Evolutionary conservation across 2,797 vertebrate species (phyloP).

Genomic region (Myoxocephalus aenaeus): DNA sequence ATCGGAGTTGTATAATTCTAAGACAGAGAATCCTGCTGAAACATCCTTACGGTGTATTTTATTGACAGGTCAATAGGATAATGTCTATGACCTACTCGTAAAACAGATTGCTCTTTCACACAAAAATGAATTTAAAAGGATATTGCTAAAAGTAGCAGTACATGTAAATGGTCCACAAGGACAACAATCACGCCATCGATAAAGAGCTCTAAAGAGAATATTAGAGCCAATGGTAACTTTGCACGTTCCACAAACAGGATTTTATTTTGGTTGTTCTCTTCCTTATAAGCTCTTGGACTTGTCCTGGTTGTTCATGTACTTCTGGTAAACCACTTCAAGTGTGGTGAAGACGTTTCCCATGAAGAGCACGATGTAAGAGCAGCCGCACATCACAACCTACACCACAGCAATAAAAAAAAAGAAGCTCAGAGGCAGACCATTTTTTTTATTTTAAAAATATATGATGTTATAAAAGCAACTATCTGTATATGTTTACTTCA

Average conservation of each 20-base stretch:
- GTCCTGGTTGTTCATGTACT: constrained; percentile 89
- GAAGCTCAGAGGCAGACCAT: neutral
- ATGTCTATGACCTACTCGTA: neutral
- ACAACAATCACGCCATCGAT: constrained; percentile 1
- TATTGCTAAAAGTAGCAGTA: neutral
- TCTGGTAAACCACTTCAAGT: constrained; percentile 93
- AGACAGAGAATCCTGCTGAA: neutral
- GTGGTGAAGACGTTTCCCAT: constrained; percentile 96
- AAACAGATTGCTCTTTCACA: neutral
- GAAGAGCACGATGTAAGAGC: constrained; percentile 94
- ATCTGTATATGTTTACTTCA: neutral
- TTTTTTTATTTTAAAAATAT: neutral
- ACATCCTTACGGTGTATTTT: neutral
- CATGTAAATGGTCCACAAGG: constrained; percentile 9
- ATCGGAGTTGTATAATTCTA: neutral
- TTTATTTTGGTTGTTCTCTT: constrained; percentile 7
- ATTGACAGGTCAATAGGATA: neutral
- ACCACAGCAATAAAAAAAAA: neutral
- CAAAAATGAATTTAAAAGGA: constrained; percentile 12
- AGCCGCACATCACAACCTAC: constrained; percentile 93
- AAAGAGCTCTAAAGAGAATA: constrained; percentile 17
- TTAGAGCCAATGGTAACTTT: neutral
- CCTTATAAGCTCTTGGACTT: constrained; percentile 72
- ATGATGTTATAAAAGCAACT: neutral
- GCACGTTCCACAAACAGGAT: neutral